Base-by-base conservation (phyloP, 2,113 vertebrate species). In the Lipotes vexillifer region DNA sequence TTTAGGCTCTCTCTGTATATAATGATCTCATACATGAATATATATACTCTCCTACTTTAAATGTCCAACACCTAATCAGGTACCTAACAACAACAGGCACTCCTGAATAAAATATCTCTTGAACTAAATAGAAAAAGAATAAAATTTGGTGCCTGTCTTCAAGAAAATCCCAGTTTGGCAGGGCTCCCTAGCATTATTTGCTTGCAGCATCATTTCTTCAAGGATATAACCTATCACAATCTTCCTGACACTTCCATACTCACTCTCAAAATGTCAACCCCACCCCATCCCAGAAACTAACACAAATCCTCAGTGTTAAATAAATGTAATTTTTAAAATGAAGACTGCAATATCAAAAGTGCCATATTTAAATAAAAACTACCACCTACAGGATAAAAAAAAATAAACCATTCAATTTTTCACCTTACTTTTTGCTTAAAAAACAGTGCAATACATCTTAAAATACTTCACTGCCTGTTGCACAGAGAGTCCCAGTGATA, bases 381-480 rank as follows among this genome's bases (percentile, higher is more conserved):
- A 90, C 29, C 5, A 87, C 11, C 6, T 27, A 52, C 15, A 93
- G 68, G 75, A 87, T 38, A 93, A 75, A 7, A 93, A 75, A 85
- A 27, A 95, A 89, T 80, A 92, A 87, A 69, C 25, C 61, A 85
- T 88, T 96, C 88, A 29, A 65, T 72, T 93, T 84, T 86, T 84
- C 49, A 92, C 38, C 71, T 57, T 85, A 29, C 21, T 38, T 72
- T 93, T 88, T 74, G 20, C 23, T 88, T 65, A 44, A 94, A 96
- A 93, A 82, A 84, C 31, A 91, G 33, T 46, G 31, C 57, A 95
- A 95, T 91, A 85, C 81, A 87, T 90, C 95, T 96, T 74, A 97
- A 97, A 97, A 97, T 83, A 97, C 55, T 96, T 95, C 17, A 18
- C 88, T 86, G 69, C 66, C 93, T 95, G 21, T 85, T 96, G n/a